Evolutionary conservation across 2,888 invertebrate genomes (phyloP), one percentile per base, ranked within the genome.

Genomic region (Tricholauxania praeusta): DNA sequence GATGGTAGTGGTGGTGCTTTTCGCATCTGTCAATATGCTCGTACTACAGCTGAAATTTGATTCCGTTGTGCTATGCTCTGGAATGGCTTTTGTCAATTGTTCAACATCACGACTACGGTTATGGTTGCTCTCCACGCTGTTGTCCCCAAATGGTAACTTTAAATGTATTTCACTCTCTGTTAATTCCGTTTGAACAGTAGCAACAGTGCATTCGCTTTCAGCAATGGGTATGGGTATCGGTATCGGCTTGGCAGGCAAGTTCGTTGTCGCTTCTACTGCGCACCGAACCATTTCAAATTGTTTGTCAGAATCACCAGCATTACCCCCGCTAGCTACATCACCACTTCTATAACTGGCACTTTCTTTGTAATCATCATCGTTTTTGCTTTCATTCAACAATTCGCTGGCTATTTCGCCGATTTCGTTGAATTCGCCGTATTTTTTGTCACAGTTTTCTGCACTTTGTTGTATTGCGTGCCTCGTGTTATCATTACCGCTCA

Each of bases 201-300:
- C 10, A 17, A 39, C 64, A 57, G 57, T 57, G 59, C 55, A 55
- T 55, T 53, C 47, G 55, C 55, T 67, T 19, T 55, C 39, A 1
- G 39, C 1, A 39, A 10, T 39, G 1, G 39, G 32, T 32, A 32
- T 32, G 32, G n/a, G 28, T 28, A 28, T 28, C 28, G 47, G 15
- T 62, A 17, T 32, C 49, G 48, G 53, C 22, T 47, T 17, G 12
- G 19, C 19, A 57, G 59, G 17, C 28, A n/a, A 10, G 22, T 19
- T 32, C n/a, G 14, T 59, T 28, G 48, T 55, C 71, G 48, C n/a
- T 49, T 60, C 66, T 47, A 15, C 49, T 74, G 77, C 70, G 79
- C 78, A 76, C 75, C 77, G 76, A 76, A 77, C 71, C 78, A 66
- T 75, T 76, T 68, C 74, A 71, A 66, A 70, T 63, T 67, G 48